Evolutionary conservation across 2,888 invertebrate genomes (phyloP).

Genomic region (Orgyia antiqua): DNA sequence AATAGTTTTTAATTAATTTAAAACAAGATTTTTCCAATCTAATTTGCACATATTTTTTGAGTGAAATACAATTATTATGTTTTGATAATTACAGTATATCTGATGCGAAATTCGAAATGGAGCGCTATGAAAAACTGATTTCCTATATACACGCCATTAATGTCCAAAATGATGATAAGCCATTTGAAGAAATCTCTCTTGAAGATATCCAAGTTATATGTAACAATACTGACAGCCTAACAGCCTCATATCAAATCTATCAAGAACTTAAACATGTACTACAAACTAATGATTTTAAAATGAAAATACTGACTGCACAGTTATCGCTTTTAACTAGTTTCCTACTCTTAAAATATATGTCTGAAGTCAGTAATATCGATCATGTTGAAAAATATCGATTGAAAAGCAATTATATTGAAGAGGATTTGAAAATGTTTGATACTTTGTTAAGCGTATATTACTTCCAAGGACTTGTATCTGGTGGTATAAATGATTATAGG

Average conservation of each 20-base stretch:
- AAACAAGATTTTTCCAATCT: too few relatives aligned
- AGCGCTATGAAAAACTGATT: conserved; percentile 50
- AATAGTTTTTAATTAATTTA: too few relatives aligned
- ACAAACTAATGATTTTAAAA: conserved; percentile 22
- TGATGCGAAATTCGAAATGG: conserved; percentile 49
- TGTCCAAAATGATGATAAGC: conserved; percentile 2
- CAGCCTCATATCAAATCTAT: conserved; percentile 33
- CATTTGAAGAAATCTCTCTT: conserved; percentile 9
- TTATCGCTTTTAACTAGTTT: conserved; percentile 69
- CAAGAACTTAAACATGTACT: conserved; percentile 26
- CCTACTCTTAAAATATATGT: conserved; percentile 76
- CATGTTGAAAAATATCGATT: conserved; percentile 88
- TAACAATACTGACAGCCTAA: conserved; percentile 21
- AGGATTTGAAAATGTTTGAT: conserved; percentile 82
- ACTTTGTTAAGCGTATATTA: conserved; percentile 77
- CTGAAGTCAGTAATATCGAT: conserved; percentile 85
- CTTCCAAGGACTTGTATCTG: conserved; percentile 62
- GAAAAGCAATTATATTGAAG: conserved; percentile 82
- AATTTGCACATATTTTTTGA: too few relatives aligned
- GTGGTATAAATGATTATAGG: conserved; percentile 45
- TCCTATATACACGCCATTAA: conserved; percentile 32
- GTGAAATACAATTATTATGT: too few relatives aligned
- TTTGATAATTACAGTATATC: conserved; percentile 32
- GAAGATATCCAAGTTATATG: conserved; percentile 11
- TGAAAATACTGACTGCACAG: conserved; percentile 42